Percentiles rank a stretch among this genome's conserved stretches.
These are phyloP conservation scores for Leptopilina clavipes DNA, from an alignment of 1,140 invertebrate species.

Conservation along the genomic window DNA sequence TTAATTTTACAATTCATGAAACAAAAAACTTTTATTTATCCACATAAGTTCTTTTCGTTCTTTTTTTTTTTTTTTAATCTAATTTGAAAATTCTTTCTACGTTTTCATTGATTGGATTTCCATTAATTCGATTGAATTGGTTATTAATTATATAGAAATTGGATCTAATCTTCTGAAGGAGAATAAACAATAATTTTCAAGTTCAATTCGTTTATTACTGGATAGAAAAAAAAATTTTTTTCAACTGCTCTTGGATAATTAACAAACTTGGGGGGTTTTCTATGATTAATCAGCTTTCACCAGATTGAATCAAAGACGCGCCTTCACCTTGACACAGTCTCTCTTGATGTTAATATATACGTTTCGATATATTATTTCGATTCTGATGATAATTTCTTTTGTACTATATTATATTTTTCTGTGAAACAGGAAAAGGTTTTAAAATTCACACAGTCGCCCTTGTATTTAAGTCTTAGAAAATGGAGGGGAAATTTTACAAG, in stretches of 20 bases:
- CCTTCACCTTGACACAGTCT: constrained; percentile 66
- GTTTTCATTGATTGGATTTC: too few relatives aligned
- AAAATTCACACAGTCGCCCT: background rate
- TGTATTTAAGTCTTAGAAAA: background rate
- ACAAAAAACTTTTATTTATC: too few relatives aligned
- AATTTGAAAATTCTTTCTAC: too few relatives aligned
- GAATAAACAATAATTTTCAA: too few relatives aligned
- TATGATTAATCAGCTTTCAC: constrained; percentile 60
- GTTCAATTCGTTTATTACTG: too few relatives aligned
- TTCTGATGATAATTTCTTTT: background rate
- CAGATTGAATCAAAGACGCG: constrained; percentile 50
- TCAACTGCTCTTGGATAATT: too few relatives aligned
- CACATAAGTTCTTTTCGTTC: too few relatives aligned
- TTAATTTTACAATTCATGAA: background rate
- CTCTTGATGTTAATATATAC: constrained; percentile 35
- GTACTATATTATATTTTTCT: too few relatives aligned
- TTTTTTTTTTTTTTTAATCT: background rate
- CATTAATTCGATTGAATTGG: background rate
- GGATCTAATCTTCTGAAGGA: background rate
- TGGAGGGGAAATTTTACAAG: background rate
- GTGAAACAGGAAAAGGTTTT: background rate
- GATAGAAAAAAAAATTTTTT: too few relatives aligned
- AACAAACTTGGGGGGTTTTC: background rate
- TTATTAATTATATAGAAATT: background rate
- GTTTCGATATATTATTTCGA: background rate